Percentiles rank a stretch among this genome's conserved stretches.
These are phyloP conservation scores for Tragelaphus oryx DNA, from an alignment of 2,797 vertebrate species.

Conservation along the genomic window DNA sequence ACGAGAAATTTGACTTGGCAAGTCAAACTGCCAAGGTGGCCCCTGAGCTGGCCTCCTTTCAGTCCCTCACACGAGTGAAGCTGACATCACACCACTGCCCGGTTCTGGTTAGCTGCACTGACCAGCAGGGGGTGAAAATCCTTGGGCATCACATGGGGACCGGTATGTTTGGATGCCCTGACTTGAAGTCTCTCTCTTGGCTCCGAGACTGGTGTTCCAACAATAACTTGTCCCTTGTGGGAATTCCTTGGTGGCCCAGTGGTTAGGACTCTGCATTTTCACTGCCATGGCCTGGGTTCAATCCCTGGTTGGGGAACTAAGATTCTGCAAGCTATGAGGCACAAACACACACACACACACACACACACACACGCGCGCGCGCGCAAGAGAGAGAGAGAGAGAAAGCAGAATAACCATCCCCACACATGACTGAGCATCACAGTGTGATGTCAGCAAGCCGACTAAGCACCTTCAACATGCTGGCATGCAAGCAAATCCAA, in stretches of 20 bases:
- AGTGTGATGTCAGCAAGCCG: rapidly evolving
- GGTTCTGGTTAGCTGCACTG: not conserved
- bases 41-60: not conserved
- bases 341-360: not conserved
- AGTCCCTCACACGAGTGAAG: not conserved
- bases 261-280: not conserved
- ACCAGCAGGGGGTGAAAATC: not conserved
- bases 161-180: not conserved
- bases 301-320: not conserved
- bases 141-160: not conserved
- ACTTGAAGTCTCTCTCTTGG: not conserved
- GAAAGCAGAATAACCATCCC: not conserved
- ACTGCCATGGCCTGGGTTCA: not conserved
- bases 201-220: not conserved
- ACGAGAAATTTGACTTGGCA: conserved; percentile 43
- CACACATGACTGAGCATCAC: rapidly evolving
- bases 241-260: not conserved
- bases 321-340: not conserved
- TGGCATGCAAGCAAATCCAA: not conserved
- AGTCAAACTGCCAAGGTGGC: conserved; percentile 18
- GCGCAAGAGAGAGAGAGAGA: not conserved
- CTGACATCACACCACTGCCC: not conserved
- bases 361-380: not conserved
- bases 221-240: not conserved
- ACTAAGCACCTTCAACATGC: not conserved